Evolutionary conservation across 2,113 vertebrate genomes (phyloP).

Genomic region (Esox niger): DNA sequence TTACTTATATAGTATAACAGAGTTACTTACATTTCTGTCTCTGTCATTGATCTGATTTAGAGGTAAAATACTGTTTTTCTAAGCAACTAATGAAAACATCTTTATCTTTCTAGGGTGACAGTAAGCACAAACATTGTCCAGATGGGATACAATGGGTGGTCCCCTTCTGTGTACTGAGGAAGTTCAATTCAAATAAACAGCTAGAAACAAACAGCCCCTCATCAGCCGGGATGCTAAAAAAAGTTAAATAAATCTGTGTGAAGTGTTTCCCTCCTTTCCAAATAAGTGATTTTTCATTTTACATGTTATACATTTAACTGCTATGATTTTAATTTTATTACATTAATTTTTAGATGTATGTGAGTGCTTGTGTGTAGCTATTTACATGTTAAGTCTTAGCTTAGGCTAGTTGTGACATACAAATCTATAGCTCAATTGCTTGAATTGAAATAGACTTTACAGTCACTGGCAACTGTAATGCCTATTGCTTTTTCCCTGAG

Average conservation of each 20-base stretch:
- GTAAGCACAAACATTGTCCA: slow-evolving; percentile 11
- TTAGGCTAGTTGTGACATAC: too few species aligned
- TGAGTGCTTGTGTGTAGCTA: background rate
- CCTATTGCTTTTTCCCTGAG: background rate
- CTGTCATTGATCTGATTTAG: background rate
- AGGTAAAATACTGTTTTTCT: slow-evolving; percentile 17
- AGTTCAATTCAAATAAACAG: slow-evolving; percentile 38
- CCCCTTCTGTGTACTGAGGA: slow-evolving; percentile 28
- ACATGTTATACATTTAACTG: slow-evolving; percentile 2
- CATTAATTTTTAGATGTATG: background rate
- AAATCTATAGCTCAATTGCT: too few species aligned
- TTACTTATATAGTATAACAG: too few species aligned
- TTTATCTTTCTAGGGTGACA: slow-evolving; percentile 14
- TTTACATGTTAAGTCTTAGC: background rate
- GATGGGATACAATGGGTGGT: slow-evolving; percentile 45
- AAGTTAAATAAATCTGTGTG: slow-evolving; percentile 11
- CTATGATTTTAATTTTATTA: background rate
- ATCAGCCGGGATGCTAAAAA: slow-evolving; percentile 19
- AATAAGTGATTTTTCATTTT: slow-evolving; percentile 10
- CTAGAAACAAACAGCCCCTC: slow-evolving; percentile 22
- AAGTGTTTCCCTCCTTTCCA: slow-evolving; percentile 2
- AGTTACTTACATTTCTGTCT: too few species aligned
- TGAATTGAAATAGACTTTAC: too few species aligned
- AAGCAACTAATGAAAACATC: slow-evolving; percentile 11
- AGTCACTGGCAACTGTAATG: background rate